Evolutionary conservation across 1,140 invertebrate genomes (phyloP), one percentile per base, ranked within the genome.

Genomic region (Pomacea maculata): DNA sequence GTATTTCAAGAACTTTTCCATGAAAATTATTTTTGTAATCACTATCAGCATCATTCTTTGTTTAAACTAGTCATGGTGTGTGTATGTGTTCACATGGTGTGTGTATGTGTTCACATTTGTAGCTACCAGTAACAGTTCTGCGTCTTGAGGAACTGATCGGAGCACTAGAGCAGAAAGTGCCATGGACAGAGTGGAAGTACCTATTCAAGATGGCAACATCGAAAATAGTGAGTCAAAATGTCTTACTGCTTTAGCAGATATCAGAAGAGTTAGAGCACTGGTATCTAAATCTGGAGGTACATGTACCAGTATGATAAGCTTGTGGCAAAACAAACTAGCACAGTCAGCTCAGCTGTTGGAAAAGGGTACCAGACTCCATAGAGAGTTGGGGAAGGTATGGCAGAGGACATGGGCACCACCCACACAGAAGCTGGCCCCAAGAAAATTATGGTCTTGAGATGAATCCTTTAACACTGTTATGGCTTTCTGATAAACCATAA

Each of bases 171-270:
- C 94, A 94, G 80, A 94, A 94, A 84, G 88, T 94, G 75, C 94
- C 94, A 82, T 94, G 94, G 93, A 93, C 93, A 80, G 94, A 95
- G 87, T 95, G 94, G 90, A 94, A 94, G 86, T 94, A 94, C 88
- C 93, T 94, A 81, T 94, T 95, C 83, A 94, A 94, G 91, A 90
- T 94, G 73, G 94, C 93, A 21, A 94, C 94, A 65, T 94, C 94
- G 74, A 94, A 94, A 93, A 93, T 94, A 82, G 94, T 94, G 89
- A 91, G 93, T 92, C 15, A 61, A 61, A 61, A 17, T 17, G 15
- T 17, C 11, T 45, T 70, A 70, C 11, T 55, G 34, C 34, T 10
- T 52, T 14, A 34, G 8, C 14, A 45, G 52, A 25, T n/a, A 11
- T n/a, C 54, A 25, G 25, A 21, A 7, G 2, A 7, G 12, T 75